Base-by-base conservation (phyloP, 2,113 vertebrate genomes). In the Orcinus orca region DNA sequence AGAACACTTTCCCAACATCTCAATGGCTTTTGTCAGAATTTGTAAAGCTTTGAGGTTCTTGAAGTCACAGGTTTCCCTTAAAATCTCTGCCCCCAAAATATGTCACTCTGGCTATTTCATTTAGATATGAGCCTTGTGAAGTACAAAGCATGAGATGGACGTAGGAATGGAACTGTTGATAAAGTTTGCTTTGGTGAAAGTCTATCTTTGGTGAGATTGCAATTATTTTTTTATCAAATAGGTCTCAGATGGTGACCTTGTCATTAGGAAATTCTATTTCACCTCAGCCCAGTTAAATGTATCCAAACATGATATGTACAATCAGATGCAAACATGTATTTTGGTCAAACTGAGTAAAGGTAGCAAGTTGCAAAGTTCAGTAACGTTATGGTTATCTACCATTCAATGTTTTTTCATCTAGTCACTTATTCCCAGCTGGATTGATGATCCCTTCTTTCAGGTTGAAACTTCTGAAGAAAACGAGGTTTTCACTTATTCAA, bases 401-500 rank as follows among this genome's bases (percentile, higher is more conserved):
- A 15, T 20, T 53, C 9, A 74, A 7, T 2, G 10, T 1, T 36
- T 67, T 60, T 97, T 65, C 2, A 25, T 36, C 47, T 82, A 50
- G 21, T 26, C 15, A 63, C 8, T 82, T 80, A 10, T 36, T 65
- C 23, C 36, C 17, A 21, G 25, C 55, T 44, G 20, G 31, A 83
- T 13, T 23, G 26, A 93, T 33, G 21, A 67, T 25, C 1, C 3
- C 12, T 80, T 47, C 8, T 41, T 90, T 58, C 68, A n/a, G 5
- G 14, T 31, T 62, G 23, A 3, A 38, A 20, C 6, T 89, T 82
- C 41, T 58, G 31, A 73, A 96, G 76, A 47, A 53, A 77, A 55
- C 77, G 50, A 97, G 73, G 23, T 62, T 94, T 88, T 81, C 53
- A 96, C 13, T 96, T 97, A 87, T 55, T 79, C 93, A 80, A 77